Evolutionary conservation across 2,113 vertebrate genomes (phyloP), one percentile per base, ranked within the genome.

Genomic region (Ciconia maguari): DNA sequence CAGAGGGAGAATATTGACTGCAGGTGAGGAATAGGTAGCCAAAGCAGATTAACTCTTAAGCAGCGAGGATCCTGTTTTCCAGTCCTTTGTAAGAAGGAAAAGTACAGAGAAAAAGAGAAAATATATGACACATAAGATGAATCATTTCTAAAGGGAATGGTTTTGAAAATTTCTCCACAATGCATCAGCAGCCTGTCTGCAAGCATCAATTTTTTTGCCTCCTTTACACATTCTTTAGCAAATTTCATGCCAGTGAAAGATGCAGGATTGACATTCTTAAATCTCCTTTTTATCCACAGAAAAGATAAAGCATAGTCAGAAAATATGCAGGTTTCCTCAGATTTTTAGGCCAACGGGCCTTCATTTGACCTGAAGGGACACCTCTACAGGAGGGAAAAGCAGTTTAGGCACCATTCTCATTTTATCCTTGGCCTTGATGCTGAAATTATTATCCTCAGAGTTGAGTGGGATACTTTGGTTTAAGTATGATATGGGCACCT

Each of bases 31-130:
- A 89, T 70, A 93, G 89, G 84, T 91, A 90, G 66, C 44, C 25
- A 95, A 95, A 94, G 70, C 81, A 95, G 93, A 95, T 96, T 97
- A 94, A 96, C 91, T 89, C 93, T 93, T 93, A 91, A 94, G 89
- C 74, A 95, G 81, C 5, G 2, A 94, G 91, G 81, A 96, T 91
- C 89, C 78, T 94, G 84, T 94, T 92, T 97, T 96, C 87, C 94
- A 94, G 77, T 87, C 46, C 55, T 94, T 94, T 94, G 70, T 95
- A 92, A 77, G 26, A 78, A 46, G 78, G 22, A 61, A 80, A 96
- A 77, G 52, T 94, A 94, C 49, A 90, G 49, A 83, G 82, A 51
- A 94, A 89, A 85, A 68, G 26, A 66, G 52, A 72, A 83, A 86
- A 91, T 66, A 87, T 91, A 62, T 55, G 44, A 83, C 71, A 92